These are phyloP conservation scores for Sesamia nonagrioides DNA, from an alignment of 1,140 invertebrate species.

Conservation along the genomic window DNA sequence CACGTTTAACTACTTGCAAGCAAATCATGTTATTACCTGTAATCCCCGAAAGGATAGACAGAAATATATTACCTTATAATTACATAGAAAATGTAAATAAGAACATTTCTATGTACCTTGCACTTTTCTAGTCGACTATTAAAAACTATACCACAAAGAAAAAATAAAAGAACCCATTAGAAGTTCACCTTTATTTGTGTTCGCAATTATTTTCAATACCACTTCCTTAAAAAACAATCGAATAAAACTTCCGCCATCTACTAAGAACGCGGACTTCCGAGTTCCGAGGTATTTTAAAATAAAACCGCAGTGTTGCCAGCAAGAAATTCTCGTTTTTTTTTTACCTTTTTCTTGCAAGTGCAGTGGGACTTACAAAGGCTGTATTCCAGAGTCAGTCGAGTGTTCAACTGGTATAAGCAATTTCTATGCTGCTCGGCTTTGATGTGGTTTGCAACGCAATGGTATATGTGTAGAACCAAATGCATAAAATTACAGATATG, in stretches of 20 bases:
- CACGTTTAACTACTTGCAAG: no score
- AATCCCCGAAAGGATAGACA: no score
- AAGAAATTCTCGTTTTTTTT: constrained; percentile 13
- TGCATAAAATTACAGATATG: no score
- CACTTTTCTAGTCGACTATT: not conserved
- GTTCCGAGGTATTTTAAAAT: constrained; percentile 22
- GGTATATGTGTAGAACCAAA: not conserved
- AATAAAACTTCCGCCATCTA: not conserved
- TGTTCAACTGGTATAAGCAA: constrained; percentile 26
- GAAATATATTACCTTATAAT: no score
- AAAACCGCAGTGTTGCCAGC: not conserved
- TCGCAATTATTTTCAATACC: constrained; percentile 6
- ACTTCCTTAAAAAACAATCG: constrained; percentile 23
- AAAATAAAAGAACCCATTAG: not conserved
- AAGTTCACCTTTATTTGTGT: constrained; percentile 5
- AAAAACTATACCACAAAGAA: not conserved
- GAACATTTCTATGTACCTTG: not conserved
- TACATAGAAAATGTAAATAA: no score
- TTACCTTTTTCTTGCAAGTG: not conserved
- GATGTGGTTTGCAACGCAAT: not conserved
- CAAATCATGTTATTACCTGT: no score
- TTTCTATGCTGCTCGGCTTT: constrained; percentile 7
- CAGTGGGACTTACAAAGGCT: constrained; percentile 13
- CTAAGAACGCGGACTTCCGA: not conserved
- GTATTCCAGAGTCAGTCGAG: not conserved